A percentile compares a stretch with the other conserved stretches of the same genome.
Conservation (phyloP, 2,888 invertebrate genomes). For the Eumerus sabulonum region DNA sequence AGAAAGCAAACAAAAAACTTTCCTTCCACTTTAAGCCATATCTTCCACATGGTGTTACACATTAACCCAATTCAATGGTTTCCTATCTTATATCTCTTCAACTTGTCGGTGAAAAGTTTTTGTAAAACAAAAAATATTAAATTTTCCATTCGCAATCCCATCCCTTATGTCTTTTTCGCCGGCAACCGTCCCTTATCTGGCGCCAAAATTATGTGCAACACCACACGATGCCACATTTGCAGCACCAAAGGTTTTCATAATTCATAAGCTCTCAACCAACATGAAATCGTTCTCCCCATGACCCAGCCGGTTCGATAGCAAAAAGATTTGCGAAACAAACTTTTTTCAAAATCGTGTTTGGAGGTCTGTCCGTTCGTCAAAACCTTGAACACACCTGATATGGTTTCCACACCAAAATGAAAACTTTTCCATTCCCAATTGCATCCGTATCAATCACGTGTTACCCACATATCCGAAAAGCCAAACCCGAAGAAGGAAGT, state of each 20-base stretch:
- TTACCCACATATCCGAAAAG: background rate
- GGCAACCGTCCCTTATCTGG: background rate
- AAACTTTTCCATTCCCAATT: conserved; percentile 8
- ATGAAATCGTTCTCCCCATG: no score
- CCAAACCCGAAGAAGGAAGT: background rate
- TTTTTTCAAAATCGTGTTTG: background rate
- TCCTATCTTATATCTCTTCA: conserved; percentile 13
- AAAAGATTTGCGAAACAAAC: conserved; percentile 7
- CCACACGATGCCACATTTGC: background rate
- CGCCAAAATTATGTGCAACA: conserved; percentile 1
- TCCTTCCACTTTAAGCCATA: background rate
- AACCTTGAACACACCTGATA: conserved; percentile 4
- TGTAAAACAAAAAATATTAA: no score
- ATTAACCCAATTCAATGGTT: conserved; percentile 20
- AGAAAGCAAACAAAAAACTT: no score
- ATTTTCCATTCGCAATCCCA: no score
- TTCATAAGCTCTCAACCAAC: conserved; percentile 3
- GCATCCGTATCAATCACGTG: conserved; percentile 20
- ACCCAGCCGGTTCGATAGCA: conserved; percentile 1
- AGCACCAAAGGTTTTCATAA: conserved; percentile 4
- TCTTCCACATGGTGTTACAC: conserved; percentile 16
- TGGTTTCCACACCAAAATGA: conserved; percentile 19
- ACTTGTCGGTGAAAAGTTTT: no score
- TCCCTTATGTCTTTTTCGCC: no score
- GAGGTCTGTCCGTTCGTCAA: no score